Conservation (phyloP, 2,888 invertebrate genomes). For the Hirtodrosophila confusa region DNA sequence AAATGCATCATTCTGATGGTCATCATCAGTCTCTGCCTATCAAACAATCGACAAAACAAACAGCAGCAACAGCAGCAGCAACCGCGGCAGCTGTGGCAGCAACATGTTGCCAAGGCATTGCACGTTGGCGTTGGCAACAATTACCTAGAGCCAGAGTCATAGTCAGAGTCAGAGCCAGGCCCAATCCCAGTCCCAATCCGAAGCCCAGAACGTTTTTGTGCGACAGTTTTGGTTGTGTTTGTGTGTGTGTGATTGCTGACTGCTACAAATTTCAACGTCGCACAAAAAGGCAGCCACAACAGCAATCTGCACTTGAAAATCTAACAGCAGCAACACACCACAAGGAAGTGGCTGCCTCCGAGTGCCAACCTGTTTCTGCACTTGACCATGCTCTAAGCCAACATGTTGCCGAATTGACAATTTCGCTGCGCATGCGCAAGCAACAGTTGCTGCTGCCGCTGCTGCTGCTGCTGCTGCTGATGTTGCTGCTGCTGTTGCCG, state of each 20-base stretch:
- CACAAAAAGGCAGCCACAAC: slow-evolving; percentile 56
- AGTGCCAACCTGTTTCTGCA: slow-evolving; percentile 74
- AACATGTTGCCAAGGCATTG: slow-evolving; percentile 56
- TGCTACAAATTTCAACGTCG: slow-evolving; percentile 79
- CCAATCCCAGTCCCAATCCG: slow-evolving; percentile 17
- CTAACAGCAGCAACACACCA: slow-evolving; percentile 56
- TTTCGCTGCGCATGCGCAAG: slow-evolving; percentile 62
- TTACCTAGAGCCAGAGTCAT: slow-evolving; percentile 44
- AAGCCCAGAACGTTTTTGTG: slow-evolving; percentile 34
- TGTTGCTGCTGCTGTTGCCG: slow-evolving; percentile 49
- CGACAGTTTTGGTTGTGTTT: slow-evolving; percentile 44
- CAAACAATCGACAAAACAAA: slow-evolving; percentile 77
- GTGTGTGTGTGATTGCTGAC: slow-evolving; percentile 63
- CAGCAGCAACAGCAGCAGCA: slow-evolving; percentile 40
- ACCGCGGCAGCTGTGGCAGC: slow-evolving; percentile 30
- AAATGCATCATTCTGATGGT: slow-evolving; percentile 83
- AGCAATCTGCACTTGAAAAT: slow-evolving; percentile 71
- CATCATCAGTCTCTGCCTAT: slow-evolving; percentile 83
- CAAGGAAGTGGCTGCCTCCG: slow-evolving; percentile 69
- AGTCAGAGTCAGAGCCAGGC: slow-evolving; percentile 8
- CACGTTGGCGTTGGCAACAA: slow-evolving; percentile 71
- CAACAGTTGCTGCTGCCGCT: slow-evolving; percentile 43
- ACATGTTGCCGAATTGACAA: slow-evolving; percentile 82
- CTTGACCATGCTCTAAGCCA: slow-evolving; percentile 79
- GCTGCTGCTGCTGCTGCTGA: slow-evolving; percentile 1